phyloP scores from a whole-genome alignment of 2,888 invertebrate genomes.

The Axea sp. region DNA sequence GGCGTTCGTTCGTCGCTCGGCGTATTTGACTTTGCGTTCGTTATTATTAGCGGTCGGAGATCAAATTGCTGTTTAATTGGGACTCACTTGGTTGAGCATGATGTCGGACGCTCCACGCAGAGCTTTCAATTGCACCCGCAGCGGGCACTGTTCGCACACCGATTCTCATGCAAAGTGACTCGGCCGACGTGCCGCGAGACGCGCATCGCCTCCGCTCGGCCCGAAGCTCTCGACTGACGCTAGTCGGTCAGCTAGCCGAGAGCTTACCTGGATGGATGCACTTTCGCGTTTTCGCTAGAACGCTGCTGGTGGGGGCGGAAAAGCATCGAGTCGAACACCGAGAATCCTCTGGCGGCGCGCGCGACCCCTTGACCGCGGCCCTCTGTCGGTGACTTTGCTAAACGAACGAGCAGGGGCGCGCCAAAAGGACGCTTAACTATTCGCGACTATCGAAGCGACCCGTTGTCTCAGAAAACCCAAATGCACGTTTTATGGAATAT shows the following conservation, averaged over 20 bases:
- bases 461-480: too few relatives aligned
- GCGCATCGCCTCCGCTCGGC: constrained; percentile 63
- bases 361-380: constrained; percentile 33
- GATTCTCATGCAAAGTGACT: constrained; percentile 58
- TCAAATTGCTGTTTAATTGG: not conserved
- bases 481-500: too few relatives aligned
- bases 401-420: not conserved
- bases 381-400: constrained; percentile 45
- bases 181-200: constrained; percentile 44
- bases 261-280: constrained; percentile 56
- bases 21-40: not conserved
- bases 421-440: too few relatives aligned
- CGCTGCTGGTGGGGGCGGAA: constrained; percentile 39
- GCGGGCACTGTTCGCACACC: constrained; percentile 59
- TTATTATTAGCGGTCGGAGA: too few relatives aligned
- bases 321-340: constrained; percentile 29
- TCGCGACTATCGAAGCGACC: too few relatives aligned
- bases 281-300: constrained; percentile 51
- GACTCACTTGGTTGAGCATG: constrained; percentile 53
- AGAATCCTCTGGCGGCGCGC: constrained; percentile 3
- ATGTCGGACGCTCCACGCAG: constrained; percentile 34
- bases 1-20: too few relatives aligned
- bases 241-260: constrained; percentile 45
- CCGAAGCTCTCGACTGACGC: constrained; percentile 64
- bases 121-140: constrained; percentile 47